phyloP scores from a whole-genome alignment of 1,140 invertebrate species.

The Anastrepha obliqua region DNA sequence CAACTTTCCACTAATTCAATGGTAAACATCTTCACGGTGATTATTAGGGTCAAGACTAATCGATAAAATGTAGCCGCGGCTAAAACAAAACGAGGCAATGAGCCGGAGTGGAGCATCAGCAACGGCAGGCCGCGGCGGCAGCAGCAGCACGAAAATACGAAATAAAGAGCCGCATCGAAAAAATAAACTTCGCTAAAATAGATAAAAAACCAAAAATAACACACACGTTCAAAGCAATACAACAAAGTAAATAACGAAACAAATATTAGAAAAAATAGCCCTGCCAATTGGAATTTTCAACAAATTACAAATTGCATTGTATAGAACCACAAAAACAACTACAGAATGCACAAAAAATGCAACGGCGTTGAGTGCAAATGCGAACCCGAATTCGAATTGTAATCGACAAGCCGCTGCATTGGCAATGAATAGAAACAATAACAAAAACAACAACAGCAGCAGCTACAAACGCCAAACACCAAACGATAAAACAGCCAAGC shows the following conservation, averaged over 20 bases:
- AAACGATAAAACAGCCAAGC: neutral
- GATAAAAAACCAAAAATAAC: neutral
- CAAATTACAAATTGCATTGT: neutral
- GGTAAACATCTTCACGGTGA: slow-evolving; percentile 51
- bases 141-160: neutral
- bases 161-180: slow-evolving; percentile 1
- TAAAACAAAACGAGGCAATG: slow-evolving; percentile 16
- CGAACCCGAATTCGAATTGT: slow-evolving; percentile 31
- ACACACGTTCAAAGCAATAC: neutral
- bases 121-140: neutral
- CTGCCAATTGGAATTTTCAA: slow-evolving; percentile 21
- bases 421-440: slow-evolving; percentile 36
- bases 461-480: neutral
- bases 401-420: slow-evolving; percentile 12
- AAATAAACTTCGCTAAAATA: neutral
- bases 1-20: slow-evolving; percentile 46
- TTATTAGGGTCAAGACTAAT: slow-evolving; percentile 53
- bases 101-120: neutral
- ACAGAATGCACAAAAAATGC: neutral
- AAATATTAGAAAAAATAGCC: neutral
- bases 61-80: slow-evolving; percentile 36
- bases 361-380: neutral
- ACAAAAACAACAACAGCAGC: neutral
- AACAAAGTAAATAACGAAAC: neutral
- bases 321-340: neutral